Evolutionary conservation across 2,113 vertebrate genomes (phyloP), one percentile per base, ranked within the genome.

Genomic region (Pelecanoides urinatrix): DNA sequence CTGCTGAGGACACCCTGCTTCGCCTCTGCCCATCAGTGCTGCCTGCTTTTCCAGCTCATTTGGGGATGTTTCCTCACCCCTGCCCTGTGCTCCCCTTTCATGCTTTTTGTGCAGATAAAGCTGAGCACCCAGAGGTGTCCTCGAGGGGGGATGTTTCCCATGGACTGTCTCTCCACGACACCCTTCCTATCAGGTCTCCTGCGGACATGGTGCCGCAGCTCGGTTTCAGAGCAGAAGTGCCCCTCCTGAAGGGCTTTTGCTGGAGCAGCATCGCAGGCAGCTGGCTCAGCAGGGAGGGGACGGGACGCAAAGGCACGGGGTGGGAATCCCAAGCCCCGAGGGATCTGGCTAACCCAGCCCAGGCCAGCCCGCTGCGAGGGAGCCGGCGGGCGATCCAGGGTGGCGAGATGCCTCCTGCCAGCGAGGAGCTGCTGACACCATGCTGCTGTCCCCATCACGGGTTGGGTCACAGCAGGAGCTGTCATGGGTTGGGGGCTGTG

Each of bases 391-490:
- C 7, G 44, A 77, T 25, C 63, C 45, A 1, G 11, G 11, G 2
- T 13, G 34, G 53, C 0, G 10, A 59, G 53, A 22, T 16, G 44
- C 8, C 36, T 63, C 61, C 78, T 27, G n/a, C 27, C 58, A 15
- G 30, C 0, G 0, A 66, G 21, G 22, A 71, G 45, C 72, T 3
- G 2, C 53, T 11, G 18, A 30, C 62, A 19, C 18, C 6, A 1
- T 4, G 65, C 10, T 14, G 13, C 26, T 44, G 1, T 4, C 40
- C 29, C 29, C 36, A 36, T 3, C 34, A 2, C 0, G 0, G 9
- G 26, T 0, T 10, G 19, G 29, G 32, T 50, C 13, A 4, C 11
- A 21, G 58, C 52, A 9, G 42, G 38, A 29, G 5, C 4, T 5
- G 20, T 6, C 70, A 23, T 1, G 1, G 5, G 8, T 6, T 30